Base-by-base conservation (phyloP, 2,113 vertebrate genomes). In the Chloebia gouldiae region DNA sequence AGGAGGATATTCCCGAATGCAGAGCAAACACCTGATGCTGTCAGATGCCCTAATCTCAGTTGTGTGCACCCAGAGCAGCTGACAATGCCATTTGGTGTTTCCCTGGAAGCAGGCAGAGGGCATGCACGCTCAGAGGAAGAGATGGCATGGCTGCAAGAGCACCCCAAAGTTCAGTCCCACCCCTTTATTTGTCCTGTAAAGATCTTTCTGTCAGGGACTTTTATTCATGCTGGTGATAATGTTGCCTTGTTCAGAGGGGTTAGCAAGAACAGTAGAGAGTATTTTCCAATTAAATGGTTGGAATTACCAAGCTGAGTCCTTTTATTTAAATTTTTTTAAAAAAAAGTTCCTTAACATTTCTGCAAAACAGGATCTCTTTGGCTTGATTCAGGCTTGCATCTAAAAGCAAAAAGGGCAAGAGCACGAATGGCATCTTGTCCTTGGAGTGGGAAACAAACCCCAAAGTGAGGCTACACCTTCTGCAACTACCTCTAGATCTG, bases 111-210 rank as follows among this genome's bases (percentile, higher is more conserved):
- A 78, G 53, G 42, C 8, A 0, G 54, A 92, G 63, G 88, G 40
- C 72, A 84, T 60, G 85, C 80, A 88, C 88, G 92, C 87, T 22
- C 60, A 79, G 60, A 86, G 86, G 61, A 91, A 78, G 71, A 21
- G 53, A 79, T 40, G 68, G 54, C 81, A 64, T 1, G 44, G 35
- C 68, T 93, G 35, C 59, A 73, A 64, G 45, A 88, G 70, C 65
- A 37, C 70, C 82, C 73, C 72, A 66, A 95, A 96, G 92, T 96
- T 95, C 94, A 94, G 69, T 78, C 80, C 93, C 86, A 86, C 65
- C 93, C 94, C 66, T 44, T 87, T 71, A 75, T 88, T 93, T 96
- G 87, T 92, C 35, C 79, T 60, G 20, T 42, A 15, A 83, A 95
- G 91, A 81, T 37, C 75, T 92, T 89, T 93, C 86, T 86, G 40